A percentile compares a stretch with the other conserved stretches of the same genome.
Evolutionary conservation across 2,797 vertebrate species (phyloP).

Genomic region (Mallotus villosus): DNA sequence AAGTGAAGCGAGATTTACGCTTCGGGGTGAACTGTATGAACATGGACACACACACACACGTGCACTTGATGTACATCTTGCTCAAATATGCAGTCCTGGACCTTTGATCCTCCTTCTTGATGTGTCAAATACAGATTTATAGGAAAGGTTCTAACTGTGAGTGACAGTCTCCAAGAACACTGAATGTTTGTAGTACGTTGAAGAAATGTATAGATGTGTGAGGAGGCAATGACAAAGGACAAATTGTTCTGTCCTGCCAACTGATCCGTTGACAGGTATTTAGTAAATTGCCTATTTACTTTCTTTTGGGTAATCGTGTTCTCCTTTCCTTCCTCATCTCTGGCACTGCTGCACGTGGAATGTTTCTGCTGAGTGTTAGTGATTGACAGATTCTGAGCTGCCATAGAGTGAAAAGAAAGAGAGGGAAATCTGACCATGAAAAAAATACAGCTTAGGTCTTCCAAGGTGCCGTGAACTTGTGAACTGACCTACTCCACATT

Average conservation of each 20-base stretch:
- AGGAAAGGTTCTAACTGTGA: constrained; percentile 4
- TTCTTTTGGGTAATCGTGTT: background rate
- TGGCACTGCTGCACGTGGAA: background rate
- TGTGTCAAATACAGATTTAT: constrained; percentile 15
- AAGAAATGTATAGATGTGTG: too few species aligned
- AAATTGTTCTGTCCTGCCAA: background rate
- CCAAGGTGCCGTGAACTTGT: constrained; percentile 1
- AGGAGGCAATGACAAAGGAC: too few species aligned
- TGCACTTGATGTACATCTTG: constrained; percentile 16
- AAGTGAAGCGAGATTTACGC: background rate
- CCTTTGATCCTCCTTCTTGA: constrained; percentile 8
- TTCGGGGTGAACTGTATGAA: background rate
- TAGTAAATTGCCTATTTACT: background rate
- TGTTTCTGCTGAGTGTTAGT: constrained; percentile 15
- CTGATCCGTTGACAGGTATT: too few species aligned
- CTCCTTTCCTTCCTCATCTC: background rate
- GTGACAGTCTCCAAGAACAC: background rate
- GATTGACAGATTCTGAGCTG: background rate
- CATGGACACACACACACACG: background rate
- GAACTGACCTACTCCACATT: constrained; percentile 9
- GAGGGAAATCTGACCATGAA: background rate
- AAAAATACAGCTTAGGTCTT: constrained; percentile 2
- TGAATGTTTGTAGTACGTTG: background rate
- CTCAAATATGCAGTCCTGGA: background rate
- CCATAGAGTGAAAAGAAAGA: background rate